Base-by-base conservation (phyloP, 2,113 vertebrate species). In the Callochromis pleurospilus region DNA sequence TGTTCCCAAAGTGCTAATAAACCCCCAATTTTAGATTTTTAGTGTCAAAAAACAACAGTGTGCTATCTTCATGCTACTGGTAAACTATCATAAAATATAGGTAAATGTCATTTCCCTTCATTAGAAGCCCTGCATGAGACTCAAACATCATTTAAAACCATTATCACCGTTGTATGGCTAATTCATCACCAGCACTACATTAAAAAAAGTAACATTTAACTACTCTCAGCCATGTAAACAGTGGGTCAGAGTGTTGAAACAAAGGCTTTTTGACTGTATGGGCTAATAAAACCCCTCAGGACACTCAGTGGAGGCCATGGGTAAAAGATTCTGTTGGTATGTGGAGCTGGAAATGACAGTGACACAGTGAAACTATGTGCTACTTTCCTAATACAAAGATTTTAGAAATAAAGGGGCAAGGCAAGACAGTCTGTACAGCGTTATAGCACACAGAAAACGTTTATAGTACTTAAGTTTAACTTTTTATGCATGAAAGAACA, bases 1-100 rank as follows among this genome's bases (percentile, higher is more conserved):
- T 89, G 60, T 56, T 77, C 40, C 77, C 82, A 86, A 70, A 85
- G 13, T 77, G 62, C 82, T 70, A 84, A 86, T 73, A 81, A 82
- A 79, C 19, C 6, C 60, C 47, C 6, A 83, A 29, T 2, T 81
- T 51, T 87, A 33, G 24, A 83, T 47, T 42, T 80, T 79, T 36
- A 86, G 3, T 79, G 7, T 6, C 40, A 65, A 45, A 8, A 42
- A 31, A 90, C 49, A 56, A 8, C 19, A 33, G n/a, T 58, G 80
- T 62, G 29, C 53, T 81, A 45, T 24, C 24, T 36, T 47, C 7
- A 77, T 8, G 24, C 13, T 73, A 26, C 60, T 73, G 19, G 79
- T 45, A 88, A 33, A 60, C 11, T 60, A 11, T 65, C 42, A 19
- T 8, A 62, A 65, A 49, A 77, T 31, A 12, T 49, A 19, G 56